Conservation (phyloP, 2,888 invertebrate species). For the Lissocephala sabroskyi region DNA sequence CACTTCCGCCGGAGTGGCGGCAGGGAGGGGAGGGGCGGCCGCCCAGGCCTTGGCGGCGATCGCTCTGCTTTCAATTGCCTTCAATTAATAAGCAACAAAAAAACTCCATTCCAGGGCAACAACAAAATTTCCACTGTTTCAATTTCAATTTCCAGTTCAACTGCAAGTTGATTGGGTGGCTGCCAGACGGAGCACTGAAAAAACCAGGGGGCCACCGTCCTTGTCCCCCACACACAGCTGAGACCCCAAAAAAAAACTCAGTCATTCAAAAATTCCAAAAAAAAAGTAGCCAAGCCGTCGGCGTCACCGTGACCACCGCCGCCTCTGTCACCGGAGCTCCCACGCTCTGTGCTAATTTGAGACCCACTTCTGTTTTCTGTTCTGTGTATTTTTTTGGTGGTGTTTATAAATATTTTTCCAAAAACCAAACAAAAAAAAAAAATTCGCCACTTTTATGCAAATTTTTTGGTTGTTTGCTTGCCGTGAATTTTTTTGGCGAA, state of each 20-base stretch:
- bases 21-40: slow-evolving; percentile 1
- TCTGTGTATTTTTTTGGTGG: slow-evolving; percentile 16
- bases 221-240: neutral
- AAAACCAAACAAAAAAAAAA: slow-evolving; percentile 26
- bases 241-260: neutral
- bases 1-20: slow-evolving; percentile 43
- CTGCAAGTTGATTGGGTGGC: no score
- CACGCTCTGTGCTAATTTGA: slow-evolving; percentile 69
- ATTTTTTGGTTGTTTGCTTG: no score
- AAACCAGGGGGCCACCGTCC: no score
- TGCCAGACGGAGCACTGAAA: no score
- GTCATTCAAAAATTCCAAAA: neutral
- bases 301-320: slow-evolving; percentile 21
- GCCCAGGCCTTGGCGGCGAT: neutral
- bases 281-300: no score
- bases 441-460: slow-evolving; percentile 45
- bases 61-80: neutral
- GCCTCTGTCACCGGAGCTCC: no score
- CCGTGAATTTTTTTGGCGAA: no score
- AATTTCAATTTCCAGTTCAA: no score
- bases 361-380: slow-evolving; percentile 41
- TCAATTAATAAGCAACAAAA: slow-evolving; percentile 5
- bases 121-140: no score
- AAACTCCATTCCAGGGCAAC: slow-evolving; percentile 12
- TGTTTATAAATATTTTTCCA: slow-evolving; percentile 52